phyloP scores from a whole-genome alignment of 2,888 invertebrate genomes.

The Watsonalla binaria region DNA sequence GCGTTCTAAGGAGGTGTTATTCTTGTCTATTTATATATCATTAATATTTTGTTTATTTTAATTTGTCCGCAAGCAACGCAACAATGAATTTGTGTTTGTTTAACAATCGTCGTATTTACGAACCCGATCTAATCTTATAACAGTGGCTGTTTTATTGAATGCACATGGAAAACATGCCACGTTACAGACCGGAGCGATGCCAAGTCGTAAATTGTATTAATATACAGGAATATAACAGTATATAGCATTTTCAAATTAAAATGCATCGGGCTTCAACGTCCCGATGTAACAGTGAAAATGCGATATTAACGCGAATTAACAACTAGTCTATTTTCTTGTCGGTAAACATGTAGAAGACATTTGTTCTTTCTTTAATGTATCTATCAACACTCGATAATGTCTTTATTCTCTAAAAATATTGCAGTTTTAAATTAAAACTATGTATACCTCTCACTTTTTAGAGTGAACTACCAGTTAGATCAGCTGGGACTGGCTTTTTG shows the following conservation, averaged over 20 bases:
- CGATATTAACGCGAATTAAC: background rate
- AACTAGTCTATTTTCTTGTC: background rate
- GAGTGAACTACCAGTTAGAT: no score
- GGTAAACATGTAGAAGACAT: no score
- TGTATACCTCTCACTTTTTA: no score
- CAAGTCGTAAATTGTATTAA: conserved; percentile 52
- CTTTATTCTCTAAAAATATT: no score
- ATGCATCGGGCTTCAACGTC: conserved; percentile 14
- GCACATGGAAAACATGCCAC: conserved; percentile 27
- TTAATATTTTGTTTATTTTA: no score
- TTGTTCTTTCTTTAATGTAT: no score
- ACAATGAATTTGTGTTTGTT: background rate
- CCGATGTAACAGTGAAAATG: background rate
- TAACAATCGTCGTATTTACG: background rate
- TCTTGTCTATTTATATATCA: no score
- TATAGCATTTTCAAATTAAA: conserved; percentile 15
- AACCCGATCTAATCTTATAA: background rate
- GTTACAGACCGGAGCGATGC: conserved; percentile 38
- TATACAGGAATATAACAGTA: conserved; percentile 23
- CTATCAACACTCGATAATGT: no score
- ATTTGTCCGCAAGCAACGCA: background rate
- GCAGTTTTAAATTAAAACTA: no score
- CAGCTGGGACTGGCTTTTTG: no score
- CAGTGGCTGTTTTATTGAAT: conserved; percentile 6
- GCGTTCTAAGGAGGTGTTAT: no score